Base-by-base conservation (phyloP, 2,797 vertebrate species). In the Chaetodon trifasciatus region DNA sequence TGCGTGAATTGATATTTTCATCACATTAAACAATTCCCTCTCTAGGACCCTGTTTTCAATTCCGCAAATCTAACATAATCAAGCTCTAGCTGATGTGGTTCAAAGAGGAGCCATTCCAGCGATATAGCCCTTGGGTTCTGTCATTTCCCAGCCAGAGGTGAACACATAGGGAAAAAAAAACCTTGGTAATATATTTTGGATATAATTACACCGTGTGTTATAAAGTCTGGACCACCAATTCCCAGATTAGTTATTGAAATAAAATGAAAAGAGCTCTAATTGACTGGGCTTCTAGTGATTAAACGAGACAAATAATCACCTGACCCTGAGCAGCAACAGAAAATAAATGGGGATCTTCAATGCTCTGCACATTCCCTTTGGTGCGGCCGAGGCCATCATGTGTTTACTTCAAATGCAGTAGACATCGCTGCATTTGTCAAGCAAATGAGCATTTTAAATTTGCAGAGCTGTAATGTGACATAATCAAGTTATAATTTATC, bases 181-280 rank as follows among this genome's bases (percentile, higher is more conserved):
- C 42, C 12, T n/a, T 21, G 73, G 56, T 83, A 81, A 88, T 90
- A 81, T 79, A 87, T 88, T 90, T 86, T 71, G 73, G 72, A 86
- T 91, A 91, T 85, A 92, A 95, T 95, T 91, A 93, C 92, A 92
- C 79, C 50, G 70, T 74, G 74, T 39, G 50, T 90, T 87, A 87
- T 91, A 91, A 94, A 94, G 91, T 91, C 87, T 87, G 91, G 92
- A 93, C 89, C 91, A 78, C 69, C 88, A 94, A 95, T 94, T 96
- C 95, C 94, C 95, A 82, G 58, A 92, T 92, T 95, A 94, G 94
- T 95, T 96, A 96, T 72, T 96, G 93, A 95, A 95, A 95, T 96
- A 92, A 96, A 96, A 96, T 96, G 93, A 96, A 97, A 97, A 95
- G 90, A 94, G 90, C 92, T 96, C 91, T 96, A 96, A 97, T 96